phyloP scores from a whole-genome alignment of 2,797 vertebrate genomes.

The Picus viridis region DNA sequence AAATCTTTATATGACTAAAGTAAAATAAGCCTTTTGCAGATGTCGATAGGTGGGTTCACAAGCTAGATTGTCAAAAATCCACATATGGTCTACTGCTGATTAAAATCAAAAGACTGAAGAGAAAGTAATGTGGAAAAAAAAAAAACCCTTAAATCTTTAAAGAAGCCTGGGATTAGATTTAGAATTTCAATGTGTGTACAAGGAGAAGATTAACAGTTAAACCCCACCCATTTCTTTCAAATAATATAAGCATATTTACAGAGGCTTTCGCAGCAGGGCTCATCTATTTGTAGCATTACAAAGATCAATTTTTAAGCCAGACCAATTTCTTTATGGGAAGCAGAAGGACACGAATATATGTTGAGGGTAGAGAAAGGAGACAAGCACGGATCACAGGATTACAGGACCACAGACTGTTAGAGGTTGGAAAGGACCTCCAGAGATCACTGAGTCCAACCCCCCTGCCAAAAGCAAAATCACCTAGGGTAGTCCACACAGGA shows the following conservation, averaged over 20 bases:
- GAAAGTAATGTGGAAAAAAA: background rate
- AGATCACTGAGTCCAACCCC: too few relatives aligned
- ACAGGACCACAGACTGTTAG: too few relatives aligned
- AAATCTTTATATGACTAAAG: background rate
- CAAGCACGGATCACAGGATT: background rate
- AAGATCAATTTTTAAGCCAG: background rate
- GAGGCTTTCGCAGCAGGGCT: background rate
- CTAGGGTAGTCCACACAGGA: too few relatives aligned
- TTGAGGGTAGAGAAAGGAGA: background rate
- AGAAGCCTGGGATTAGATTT: conserved; percentile 6
- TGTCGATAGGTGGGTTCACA: background rate
- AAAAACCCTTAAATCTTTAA: background rate
- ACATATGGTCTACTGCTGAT: background rate
- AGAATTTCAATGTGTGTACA: background rate
- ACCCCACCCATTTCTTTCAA: background rate
- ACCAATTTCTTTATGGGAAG: background rate
- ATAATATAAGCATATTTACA: background rate
- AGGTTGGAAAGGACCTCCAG: too few relatives aligned
- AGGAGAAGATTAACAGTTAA: background rate
- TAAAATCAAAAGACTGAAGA: background rate
- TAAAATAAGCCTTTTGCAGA: background rate
- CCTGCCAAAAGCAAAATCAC: too few relatives aligned
- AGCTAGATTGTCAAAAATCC: background rate
- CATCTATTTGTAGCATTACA: background rate
- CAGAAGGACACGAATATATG: background rate